Evolutionary conservation across 2,888 invertebrate genomes (phyloP), one percentile per base, ranked within the genome.

Genomic region (Stegana nigrithorax): DNA sequence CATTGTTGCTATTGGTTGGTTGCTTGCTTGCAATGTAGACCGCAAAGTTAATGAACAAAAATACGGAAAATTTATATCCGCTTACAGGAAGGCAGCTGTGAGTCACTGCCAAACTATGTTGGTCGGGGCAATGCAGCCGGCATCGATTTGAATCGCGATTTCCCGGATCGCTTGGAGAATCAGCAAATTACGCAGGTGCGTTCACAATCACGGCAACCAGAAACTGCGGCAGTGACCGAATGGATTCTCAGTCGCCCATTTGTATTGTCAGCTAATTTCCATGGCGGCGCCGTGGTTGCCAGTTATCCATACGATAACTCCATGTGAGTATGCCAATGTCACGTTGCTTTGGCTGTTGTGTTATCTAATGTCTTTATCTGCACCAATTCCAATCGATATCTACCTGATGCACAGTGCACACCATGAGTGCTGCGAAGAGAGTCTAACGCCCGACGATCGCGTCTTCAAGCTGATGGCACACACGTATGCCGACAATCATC

Each of bases 301-400:
- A 98, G 98, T 84, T 99, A 98, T 86, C 99, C 99, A 0, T 99
- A 90, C 81, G 98, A 97, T 85, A 92, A 95, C 84, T 91, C 92
- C 14, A 88, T 88, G 93, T 93, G 87, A 86, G 85, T 83, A 44
- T 29, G 6, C 14, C 32, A 2, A 8, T 2, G 10, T 6, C 7
- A 4, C 19, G 27, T 21, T n/a, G n/a, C n/a, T n/a, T n/a, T 19
- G 53, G n/a, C 42, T 44, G 59, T 17, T 45, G 12, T 14, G 4
- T 36, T 8, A 8, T 36, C 14, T 36, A 29, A 7, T 7, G 10
- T 29, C 6, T 29, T 29, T 29, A 10, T 29, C 10, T 29, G 29
- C 10, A 7, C 29, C n/a, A n/a, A n/a, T n/a, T n/a, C n/a, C n/a
- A n/a, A n/a, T n/a, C n/a, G n/a, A n/a, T n/a, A n/a, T n/a, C n/a